Evolutionary conservation across 1,140 invertebrate genomes (phyloP).

Genomic region (Cydia fagiglandana): DNA sequence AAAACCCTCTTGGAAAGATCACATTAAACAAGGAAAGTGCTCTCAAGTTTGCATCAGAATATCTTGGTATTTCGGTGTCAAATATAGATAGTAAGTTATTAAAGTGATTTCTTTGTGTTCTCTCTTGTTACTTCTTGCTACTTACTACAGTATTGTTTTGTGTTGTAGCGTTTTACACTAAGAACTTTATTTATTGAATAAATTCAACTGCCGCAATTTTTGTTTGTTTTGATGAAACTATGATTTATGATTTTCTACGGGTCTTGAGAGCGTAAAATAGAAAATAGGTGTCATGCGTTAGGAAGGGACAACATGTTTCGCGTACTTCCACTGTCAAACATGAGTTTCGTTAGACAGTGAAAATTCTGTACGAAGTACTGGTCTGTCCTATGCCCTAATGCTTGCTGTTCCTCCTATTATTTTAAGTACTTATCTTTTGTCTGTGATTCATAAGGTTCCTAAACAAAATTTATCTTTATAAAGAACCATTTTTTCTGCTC

Average conservation of each 20-base stretch:
- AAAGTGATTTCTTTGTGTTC: constrained; percentile 23
- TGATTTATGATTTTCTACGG: not conserved
- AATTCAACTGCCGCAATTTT: not conserved
- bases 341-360: too few species aligned
- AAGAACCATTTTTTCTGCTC: too few species aligned
- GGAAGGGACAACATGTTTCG: too few species aligned
- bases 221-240: not conserved
- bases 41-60: constrained; percentile 50
- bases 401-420: too few species aligned
- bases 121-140: not conserved
- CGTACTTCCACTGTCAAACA: too few species aligned
- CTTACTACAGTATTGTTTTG: constrained; percentile 33
- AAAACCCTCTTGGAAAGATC: constrained; percentile 84
- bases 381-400: too few species aligned
- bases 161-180: constrained; percentile 24
- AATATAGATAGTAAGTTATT: constrained; percentile 42
- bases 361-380: too few species aligned
- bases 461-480: not conserved
- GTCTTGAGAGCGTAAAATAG: too few species aligned
- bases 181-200: constrained; percentile 31
- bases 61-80: constrained; percentile 49
- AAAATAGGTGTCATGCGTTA: too few species aligned
- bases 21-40: constrained; percentile 54
- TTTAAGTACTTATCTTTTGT: too few species aligned
- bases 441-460: not conserved